Conservation (phyloP, 2,888 invertebrate species). For the Coenonympha glycerion region DNA sequence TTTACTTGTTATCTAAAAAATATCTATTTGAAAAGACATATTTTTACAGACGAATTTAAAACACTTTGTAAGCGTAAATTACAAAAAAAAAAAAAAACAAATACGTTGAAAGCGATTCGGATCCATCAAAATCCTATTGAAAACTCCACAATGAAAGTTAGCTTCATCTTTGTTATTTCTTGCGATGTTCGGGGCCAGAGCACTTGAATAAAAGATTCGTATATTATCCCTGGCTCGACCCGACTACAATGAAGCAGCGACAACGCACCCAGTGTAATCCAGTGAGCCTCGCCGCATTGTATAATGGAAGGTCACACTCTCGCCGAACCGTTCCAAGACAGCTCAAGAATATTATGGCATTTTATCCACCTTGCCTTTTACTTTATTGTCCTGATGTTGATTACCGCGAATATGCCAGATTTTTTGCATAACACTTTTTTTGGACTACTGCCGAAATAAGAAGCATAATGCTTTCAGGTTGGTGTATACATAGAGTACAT, state of each 20-base stretch:
- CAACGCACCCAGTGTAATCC: slow-evolving; percentile 64
- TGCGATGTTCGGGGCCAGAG: slow-evolving; percentile 58
- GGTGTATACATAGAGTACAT: no score
- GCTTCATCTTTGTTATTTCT: slow-evolving; percentile 68
- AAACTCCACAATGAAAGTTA: slow-evolving; percentile 63
- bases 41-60: neutral
- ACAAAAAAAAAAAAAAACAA: no score
- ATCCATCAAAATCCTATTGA: slow-evolving; percentile 67
- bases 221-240: slow-evolving; percentile 59
- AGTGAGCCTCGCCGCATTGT: slow-evolving; percentile 58
- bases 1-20: neutral
- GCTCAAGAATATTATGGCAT: slow-evolving; percentile 8
- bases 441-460: no score
- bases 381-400: neutral
- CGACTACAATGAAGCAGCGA: slow-evolving; percentile 60
- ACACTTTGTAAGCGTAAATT: slow-evolving; percentile 24
- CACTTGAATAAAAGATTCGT: slow-evolving; percentile 74
- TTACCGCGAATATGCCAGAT: neutral
- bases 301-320: slow-evolving; percentile 35
- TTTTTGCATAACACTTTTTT: no score
- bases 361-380: slow-evolving; percentile 6
- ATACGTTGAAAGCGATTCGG: slow-evolving; percentile 41
- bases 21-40: no score
- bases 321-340: slow-evolving; percentile 17
- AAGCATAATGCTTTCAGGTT: no score